phyloP scores from a whole-genome alignment of 1,140 invertebrate genomes.

The Cyrtorhinus lividipennis region DNA sequence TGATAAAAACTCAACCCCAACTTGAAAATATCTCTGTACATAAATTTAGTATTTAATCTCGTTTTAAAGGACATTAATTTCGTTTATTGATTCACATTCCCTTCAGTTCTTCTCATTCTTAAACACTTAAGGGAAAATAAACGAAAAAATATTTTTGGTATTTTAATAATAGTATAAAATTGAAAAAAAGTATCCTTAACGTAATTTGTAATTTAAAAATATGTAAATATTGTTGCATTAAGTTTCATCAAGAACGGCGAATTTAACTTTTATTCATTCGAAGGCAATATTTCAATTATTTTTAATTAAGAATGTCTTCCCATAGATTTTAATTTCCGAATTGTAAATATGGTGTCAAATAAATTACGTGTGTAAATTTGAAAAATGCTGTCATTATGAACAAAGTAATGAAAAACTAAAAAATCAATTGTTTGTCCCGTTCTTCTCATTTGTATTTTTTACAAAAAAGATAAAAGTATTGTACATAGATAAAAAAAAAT shows the following conservation, averaged over 20 bases:
- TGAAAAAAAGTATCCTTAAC: not conserved
- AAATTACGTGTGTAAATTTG: not conserved
- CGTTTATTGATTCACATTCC: not conserved
- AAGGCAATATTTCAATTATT: conserved; percentile 10
- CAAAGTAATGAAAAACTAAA: not conserved
- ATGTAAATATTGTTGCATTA: not conserved
- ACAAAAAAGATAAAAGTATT: not conserved
- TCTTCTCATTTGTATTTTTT: conserved; percentile 1
- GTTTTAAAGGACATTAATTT: not conserved
- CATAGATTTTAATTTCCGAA: conserved; percentile 3
- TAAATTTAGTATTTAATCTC: not conserved
- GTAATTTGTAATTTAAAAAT: not conserved
- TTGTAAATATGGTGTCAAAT: conserved; percentile 4
- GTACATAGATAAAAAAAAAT: not conserved
- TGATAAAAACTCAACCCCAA: not conserved
- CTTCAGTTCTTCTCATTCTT: not conserved
- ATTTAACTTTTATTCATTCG: conserved; percentile 1
- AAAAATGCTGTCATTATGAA: not conserved
- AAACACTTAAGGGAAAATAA: not conserved
- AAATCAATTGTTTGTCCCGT: no score
- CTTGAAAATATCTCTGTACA: not conserved
- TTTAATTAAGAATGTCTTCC: conserved; percentile 5
- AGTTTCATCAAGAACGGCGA: conserved; percentile 1
- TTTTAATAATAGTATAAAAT: conserved; percentile 5
- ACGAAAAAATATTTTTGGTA: conserved; percentile 5